Evolutionary conservation across 2,113 vertebrate genomes (phyloP).

Genomic region (Poecilia latipinna): DNA sequence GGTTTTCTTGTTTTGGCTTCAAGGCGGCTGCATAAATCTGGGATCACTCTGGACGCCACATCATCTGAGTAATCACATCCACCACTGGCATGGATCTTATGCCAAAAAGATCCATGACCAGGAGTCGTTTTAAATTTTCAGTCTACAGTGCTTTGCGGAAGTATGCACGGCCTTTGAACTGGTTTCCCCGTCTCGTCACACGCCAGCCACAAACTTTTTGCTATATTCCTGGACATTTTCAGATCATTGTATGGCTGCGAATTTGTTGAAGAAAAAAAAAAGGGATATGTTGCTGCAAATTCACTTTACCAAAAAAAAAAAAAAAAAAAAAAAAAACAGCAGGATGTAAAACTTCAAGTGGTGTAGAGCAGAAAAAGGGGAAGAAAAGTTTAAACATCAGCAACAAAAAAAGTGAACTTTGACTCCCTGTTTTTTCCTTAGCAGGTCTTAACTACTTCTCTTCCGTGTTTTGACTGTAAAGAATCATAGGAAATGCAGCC

Average conservation of each 20-base stretch:
- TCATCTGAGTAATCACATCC: constrained; percentile 67
- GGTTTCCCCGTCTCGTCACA: neutral
- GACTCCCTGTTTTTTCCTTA: neutral
- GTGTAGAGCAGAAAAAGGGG: too few relatives aligned
- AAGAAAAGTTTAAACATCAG: too few relatives aligned
- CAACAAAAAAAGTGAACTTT: neutral
- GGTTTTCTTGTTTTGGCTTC: constrained; percentile 54
- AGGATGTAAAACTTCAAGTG: neutral
- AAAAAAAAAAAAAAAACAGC: neutral
- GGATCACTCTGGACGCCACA: constrained; percentile 71
- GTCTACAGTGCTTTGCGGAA: neutral
- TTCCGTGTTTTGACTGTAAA: neutral
- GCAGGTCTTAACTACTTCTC: neutral
- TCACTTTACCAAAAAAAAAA: too few relatives aligned
- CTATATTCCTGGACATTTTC: neutral
- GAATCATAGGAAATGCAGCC: neutral
- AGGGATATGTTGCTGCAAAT: neutral
- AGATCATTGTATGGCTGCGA: neutral
- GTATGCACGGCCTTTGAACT: neutral
- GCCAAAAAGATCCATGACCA: constrained; percentile 6
- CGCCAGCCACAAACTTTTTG: neutral
- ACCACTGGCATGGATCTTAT: constrained; percentile 53
- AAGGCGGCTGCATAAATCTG: constrained; percentile 71
- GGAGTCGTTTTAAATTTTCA: neutral
- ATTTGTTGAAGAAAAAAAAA: neutral